Base-by-base conservation (phyloP, 2,797 vertebrate species). In the Todus mexicanus region DNA sequence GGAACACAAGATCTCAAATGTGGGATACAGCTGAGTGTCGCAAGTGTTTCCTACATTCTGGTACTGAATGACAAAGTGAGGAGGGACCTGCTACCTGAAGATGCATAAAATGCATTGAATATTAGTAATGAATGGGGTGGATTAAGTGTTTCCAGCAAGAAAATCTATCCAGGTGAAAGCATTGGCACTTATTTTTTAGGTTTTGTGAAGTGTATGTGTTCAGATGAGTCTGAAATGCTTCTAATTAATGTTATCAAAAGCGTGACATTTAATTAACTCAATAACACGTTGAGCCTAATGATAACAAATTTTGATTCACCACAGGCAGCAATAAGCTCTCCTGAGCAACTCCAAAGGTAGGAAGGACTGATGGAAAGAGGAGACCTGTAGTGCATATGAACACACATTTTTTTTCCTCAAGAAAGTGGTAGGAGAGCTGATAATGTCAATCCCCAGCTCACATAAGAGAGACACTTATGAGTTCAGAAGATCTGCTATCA, bases 221-320 rank as follows among this genome's bases (percentile, higher is more conserved):
- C 94, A 75, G 73, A 90, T 54, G 75, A 95, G 69, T 91, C 66
- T 42, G 96, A 96, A 94, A 96, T 21, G 21, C 54, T 89, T 91
- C 92, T 97, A 97, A 97, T 97, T 97, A 96, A 96, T 90, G 93
- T 94, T 95, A 96, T 97, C 96, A 94, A 63, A 97, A 96, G 92
- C 86, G 77, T 97, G 96, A 95, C 97, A 97, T 97, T 97, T 97
- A 97, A 97, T 97, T 98, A 97, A 97, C 96, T 93, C 94, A 92
- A 80, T 96, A 96, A 96, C 94, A 97, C 2, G 2, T 97, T 96
- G 95, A 94, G 93, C 75, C 89, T 97, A 91, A 97, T 97, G 97
- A 96, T 96, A 97, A 95, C 95, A 96, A 83, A 86, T 96, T 98
- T 96, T 89, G 91, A 85, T 95, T 90, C 95, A 90, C 82, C 12